Conservation (phyloP, 2,888 invertebrate species). For the Axea sp. region DNA sequence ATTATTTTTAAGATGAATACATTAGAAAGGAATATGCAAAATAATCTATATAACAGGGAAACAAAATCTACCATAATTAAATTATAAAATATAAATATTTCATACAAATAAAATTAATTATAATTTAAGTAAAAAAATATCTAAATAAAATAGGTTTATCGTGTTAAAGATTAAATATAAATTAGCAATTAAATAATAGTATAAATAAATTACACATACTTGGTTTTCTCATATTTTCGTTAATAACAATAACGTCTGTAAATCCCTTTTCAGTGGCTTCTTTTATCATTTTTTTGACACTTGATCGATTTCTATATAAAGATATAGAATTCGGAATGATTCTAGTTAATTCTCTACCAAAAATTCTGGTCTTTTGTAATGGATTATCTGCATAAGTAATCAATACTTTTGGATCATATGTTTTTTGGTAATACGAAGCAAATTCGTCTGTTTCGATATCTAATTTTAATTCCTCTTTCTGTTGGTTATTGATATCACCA, state of each 20-base stretch:
- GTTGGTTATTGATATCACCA: constrained; percentile 87
- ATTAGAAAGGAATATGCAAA: no score
- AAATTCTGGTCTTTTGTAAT: constrained; percentile 91
- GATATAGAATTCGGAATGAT: constrained; percentile 96
- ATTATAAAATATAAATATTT: no score
- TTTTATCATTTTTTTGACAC: constrained; percentile 95
- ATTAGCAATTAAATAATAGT: neutral
- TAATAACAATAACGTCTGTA: constrained; percentile 94
- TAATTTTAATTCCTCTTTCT: constrained; percentile 86
- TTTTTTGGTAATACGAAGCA: constrained; percentile 90
- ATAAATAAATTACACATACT: constrained; percentile 80
- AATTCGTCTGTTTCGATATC: constrained; percentile 93
- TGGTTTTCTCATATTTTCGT: constrained; percentile 95
- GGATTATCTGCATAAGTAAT: constrained; percentile 97
- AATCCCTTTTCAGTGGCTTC: constrained; percentile 89
- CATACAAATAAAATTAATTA: no score
- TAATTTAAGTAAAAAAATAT: no score
- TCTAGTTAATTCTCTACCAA: constrained; percentile 93
- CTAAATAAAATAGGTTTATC: no score
- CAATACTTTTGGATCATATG: constrained; percentile 96
- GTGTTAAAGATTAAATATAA: no score
- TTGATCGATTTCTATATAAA: constrained; percentile 91
- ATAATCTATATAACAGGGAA: no score
- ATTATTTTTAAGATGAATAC: no score
- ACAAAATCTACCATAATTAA: no score